These are phyloP conservation scores for Heliornis fulica DNA, from an alignment of 2,113 vertebrate genomes.

Conservation along the genomic window DNA sequence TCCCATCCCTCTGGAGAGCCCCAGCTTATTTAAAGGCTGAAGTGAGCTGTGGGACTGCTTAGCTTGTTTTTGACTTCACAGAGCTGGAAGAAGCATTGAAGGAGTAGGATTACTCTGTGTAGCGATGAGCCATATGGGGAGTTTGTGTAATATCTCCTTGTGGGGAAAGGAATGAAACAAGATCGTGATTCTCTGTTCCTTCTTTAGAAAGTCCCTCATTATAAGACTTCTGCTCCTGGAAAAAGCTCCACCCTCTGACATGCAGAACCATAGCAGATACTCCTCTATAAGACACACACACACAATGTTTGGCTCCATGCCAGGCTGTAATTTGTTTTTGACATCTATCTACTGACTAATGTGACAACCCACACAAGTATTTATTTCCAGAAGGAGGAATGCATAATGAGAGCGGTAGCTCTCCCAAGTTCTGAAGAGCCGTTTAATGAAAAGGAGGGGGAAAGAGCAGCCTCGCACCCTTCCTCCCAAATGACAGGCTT, in stretches of 20 bases:
- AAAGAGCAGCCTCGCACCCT: conserved; percentile 30
- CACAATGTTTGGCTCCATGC: background rate
- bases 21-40: background rate
- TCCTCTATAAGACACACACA: background rate
- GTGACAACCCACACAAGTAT: conserved; percentile 61
- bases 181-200: background rate
- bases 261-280: background rate
- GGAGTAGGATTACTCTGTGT: conserved; percentile 1
- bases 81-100: background rate
- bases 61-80: conserved; percentile 14
- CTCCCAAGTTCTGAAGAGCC: conserved; percentile 30
- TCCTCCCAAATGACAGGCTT: conserved; percentile 37
- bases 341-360: conserved; percentile 60
- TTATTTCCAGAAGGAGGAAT: conserved; percentile 68
- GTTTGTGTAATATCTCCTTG: conserved; percentile 14
- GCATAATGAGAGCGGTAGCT: conserved; percentile 47
- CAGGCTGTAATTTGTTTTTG: conserved; percentile 61
- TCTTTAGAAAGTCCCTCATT: conserved; percentile 29
- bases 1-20: background rate
- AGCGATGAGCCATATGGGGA: conserved; percentile 27
- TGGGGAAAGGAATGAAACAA: conserved; percentile 5
- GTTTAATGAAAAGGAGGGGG: conserved; percentile 43
- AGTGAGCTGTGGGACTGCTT: background rate
- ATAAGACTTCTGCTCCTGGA: background rate
- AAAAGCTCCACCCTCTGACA: background rate